Percentiles rank a stretch among this genome's conserved stretches.
Conservation (phyloP, 2,888 invertebrate species). For the Scaptomyza tumidula region DNA sequence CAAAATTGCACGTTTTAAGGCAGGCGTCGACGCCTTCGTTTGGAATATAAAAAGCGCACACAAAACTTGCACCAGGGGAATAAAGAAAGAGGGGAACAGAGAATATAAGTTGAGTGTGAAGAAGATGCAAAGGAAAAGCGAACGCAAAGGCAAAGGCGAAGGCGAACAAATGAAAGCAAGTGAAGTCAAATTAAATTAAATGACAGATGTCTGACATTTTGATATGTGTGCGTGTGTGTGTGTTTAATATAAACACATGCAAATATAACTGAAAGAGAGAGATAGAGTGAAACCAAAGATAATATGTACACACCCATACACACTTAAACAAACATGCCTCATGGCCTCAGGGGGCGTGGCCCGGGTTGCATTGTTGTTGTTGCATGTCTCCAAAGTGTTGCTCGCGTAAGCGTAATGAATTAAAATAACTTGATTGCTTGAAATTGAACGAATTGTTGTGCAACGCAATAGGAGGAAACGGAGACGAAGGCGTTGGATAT, state of each 20-base stretch:
- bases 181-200: constrained; percentile 80
- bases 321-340: background rate
- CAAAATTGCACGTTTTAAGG: constrained; percentile 75
- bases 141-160: constrained; percentile 25
- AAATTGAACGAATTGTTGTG: constrained; percentile 79
- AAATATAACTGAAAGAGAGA: constrained; percentile 9
- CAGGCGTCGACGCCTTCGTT: constrained; percentile 65
- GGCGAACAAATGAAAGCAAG: constrained; percentile 76
- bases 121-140: constrained; percentile 26
- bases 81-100: constrained; percentile 2
- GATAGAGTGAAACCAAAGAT: constrained; percentile 23
- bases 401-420: constrained; percentile 79
- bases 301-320: constrained; percentile 60
- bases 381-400: constrained; percentile 75
- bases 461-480: background rate
- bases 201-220: constrained; percentile 81
- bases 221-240: constrained; percentile 37
- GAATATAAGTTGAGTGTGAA: constrained; percentile 1
- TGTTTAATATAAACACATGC: constrained; percentile 31
- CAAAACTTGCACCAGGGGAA: background rate
- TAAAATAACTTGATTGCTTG: constrained; percentile 80
- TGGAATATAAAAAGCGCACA: constrained; percentile 34
- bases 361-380: constrained; percentile 28
- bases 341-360: constrained; percentile 32
- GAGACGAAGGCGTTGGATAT: background rate